These are phyloP conservation scores for Oophaga sylvatica DNA, from an alignment of 2,797 vertebrate species.

Conservation along the genomic window DNA sequence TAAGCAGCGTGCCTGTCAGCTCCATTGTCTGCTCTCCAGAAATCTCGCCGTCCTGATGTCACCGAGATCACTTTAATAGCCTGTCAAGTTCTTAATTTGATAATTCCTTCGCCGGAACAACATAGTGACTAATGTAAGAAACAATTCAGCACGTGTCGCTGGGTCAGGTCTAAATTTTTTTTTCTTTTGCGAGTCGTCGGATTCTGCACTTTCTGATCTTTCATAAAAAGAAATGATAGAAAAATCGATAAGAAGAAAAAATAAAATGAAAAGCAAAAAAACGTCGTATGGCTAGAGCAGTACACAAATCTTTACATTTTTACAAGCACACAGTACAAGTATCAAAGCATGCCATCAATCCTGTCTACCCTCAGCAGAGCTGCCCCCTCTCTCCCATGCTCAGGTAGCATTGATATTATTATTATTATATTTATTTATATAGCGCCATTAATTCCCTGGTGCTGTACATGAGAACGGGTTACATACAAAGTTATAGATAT, in stretches of 20 bases:
- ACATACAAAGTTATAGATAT: too few species aligned
- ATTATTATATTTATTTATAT: too few species aligned
- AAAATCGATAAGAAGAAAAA: too few species aligned
- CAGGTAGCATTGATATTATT: too few species aligned
- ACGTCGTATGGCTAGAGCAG: not conserved
- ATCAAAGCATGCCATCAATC: too few species aligned
- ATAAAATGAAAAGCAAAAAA: not conserved
- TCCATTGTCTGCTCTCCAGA: constrained; percentile 48
- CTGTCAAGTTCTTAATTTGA: constrained; percentile 54
- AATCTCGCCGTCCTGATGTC: constrained; percentile 42
- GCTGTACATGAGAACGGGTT: too few species aligned
- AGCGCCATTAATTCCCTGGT: too few species aligned
- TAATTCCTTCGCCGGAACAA: constrained; percentile 47
- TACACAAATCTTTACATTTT: too few species aligned
- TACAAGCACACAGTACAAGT: not conserved
- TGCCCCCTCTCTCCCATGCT: not conserved
- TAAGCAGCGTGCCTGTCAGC: constrained; percentile 52
- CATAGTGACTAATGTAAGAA: constrained; percentile 44
- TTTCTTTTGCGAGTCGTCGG: not conserved
- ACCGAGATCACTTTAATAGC: constrained; percentile 49
- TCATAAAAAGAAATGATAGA: not conserved
- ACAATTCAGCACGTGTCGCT: constrained; percentile 8
- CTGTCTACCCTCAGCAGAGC: too few species aligned
- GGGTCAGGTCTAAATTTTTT: constrained; percentile 8
- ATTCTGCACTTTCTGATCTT: not conserved